phyloP scores from a whole-genome alignment of 2,113 vertebrate genomes.

The Sclerurus mexicanus region DNA sequence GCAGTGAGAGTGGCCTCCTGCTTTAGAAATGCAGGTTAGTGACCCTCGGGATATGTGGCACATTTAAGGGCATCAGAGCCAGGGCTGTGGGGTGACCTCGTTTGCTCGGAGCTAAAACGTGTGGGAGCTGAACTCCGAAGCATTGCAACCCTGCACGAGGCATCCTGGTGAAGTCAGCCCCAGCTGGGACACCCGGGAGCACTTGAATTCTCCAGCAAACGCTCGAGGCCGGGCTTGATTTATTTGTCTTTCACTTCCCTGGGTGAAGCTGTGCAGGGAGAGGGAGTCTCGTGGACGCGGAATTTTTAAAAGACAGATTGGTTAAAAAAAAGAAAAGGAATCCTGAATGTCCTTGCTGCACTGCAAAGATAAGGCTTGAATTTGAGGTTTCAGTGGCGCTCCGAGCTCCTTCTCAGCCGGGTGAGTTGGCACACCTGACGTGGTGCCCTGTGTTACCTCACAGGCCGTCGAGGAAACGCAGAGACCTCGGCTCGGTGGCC shows the following conservation, averaged over 20 bases:
- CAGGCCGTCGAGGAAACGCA: conserved; percentile 84
- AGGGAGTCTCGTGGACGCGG: rapidly evolving
- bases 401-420: neutral
- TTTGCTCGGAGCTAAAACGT: neutral
- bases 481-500: conserved; percentile 79
- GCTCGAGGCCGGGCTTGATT: neutral
- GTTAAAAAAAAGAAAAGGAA: neutral
- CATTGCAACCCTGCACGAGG: neutral
- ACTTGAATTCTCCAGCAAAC: neutral
- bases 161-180: neutral
- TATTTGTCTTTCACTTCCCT: neutral
- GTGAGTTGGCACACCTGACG: rapidly evolving
- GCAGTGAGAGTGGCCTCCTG: neutral
- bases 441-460: neutral
- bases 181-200: neutral
- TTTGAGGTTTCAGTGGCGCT: neutral
- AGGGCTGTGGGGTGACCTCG: neutral
- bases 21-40: neutral
- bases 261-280: neutral
- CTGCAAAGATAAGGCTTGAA: neutral
- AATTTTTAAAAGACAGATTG: rapidly evolving
- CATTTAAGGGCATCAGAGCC: neutral
- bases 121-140: neutral
- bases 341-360: neutral
- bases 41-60: neutral